Base-by-base conservation (phyloP, 2,888 invertebrate genomes). In the Chrysina gloriosa region DNA sequence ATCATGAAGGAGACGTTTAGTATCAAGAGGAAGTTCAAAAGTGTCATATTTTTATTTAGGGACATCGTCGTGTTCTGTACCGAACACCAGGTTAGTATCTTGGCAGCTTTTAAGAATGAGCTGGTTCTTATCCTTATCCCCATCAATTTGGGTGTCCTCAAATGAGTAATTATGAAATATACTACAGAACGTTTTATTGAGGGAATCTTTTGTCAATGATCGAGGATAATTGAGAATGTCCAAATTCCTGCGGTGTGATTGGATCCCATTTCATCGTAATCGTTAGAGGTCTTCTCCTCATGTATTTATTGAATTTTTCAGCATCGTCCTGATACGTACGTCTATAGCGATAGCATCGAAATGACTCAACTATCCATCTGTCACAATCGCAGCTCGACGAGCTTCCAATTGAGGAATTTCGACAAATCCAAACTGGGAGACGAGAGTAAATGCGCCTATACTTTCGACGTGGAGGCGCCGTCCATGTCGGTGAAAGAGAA, bases 21-120 rank as follows among this genome's bases (percentile, higher is more conserved):
- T 23, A 71, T 81, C 34, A 70, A 70, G 2, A 65, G 73, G 2
- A 79, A 78, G 67, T 79, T 80, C 1, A 77, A 74, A 61, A 77
- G 77, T 1, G 77, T 80, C 72, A 74, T 82, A 23, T 83, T 82
- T 64, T 69, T 83, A 19, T 83, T 82, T 70, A 76, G 79, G 61
- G 74, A 79, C 56, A 74, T 78, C 19, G 56, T 83, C 9, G 76
- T 83, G 9, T 77, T 82, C 65, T 77, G 82, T 1, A 67, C 65
- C 2, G 67, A 67, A 42, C 50, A 69, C 65, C 68, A 70, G 16
- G 78, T 77, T 69, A 71, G 42, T 50, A 23, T n/a, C 1, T n/a
- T 4, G 16, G 27, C 1, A 19, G 21, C 7, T 16, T 48, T 11
- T 1, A 36, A 31, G 4, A 11, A n/a, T n/a, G n/a, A n/a, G n/a